phyloP scores from a whole-genome alignment of 2,888 invertebrate species.

The Stenchaetothrips biformis region DNA sequence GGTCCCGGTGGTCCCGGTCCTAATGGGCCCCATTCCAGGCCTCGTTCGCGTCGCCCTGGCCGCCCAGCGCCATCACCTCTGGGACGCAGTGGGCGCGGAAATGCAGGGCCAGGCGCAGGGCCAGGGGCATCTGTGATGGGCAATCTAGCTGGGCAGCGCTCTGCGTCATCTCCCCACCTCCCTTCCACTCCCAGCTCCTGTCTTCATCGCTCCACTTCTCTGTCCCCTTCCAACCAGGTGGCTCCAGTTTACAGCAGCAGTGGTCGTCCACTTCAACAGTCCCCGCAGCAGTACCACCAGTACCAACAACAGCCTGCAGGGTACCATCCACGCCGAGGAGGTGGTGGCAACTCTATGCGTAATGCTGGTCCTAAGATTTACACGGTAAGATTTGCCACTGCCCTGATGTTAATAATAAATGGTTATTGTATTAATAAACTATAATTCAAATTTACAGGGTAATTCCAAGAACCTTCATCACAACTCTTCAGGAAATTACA shows the following conservation, averaged over 20 bases:
- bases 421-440: no score
- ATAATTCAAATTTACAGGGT: neutral
- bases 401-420: no score
- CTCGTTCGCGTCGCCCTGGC: neutral
- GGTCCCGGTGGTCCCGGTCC: neutral
- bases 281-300: neutral
- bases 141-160: neutral
- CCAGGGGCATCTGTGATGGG: neutral
- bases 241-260: slow-evolving; percentile 1
- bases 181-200: slow-evolving; percentile 20
- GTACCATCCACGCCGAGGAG: neutral
- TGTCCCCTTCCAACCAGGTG: slow-evolving; percentile 21
- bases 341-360: neutral
- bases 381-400: neutral
- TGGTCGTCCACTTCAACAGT: neutral
- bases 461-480: neutral
- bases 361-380: neutral
- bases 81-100: neutral
- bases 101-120: neutral
- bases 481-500: neutral
- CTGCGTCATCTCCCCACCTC: slow-evolving; percentile 7
- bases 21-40: neutral
- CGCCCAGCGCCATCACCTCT: neutral
- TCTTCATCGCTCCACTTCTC: slow-evolving; percentile 22
- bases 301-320: neutral